Evolutionary conservation across 2,888 invertebrate genomes (phyloP), one percentile per base, ranked within the genome.

Genomic region (Yponomeuta malinellus): DNA sequence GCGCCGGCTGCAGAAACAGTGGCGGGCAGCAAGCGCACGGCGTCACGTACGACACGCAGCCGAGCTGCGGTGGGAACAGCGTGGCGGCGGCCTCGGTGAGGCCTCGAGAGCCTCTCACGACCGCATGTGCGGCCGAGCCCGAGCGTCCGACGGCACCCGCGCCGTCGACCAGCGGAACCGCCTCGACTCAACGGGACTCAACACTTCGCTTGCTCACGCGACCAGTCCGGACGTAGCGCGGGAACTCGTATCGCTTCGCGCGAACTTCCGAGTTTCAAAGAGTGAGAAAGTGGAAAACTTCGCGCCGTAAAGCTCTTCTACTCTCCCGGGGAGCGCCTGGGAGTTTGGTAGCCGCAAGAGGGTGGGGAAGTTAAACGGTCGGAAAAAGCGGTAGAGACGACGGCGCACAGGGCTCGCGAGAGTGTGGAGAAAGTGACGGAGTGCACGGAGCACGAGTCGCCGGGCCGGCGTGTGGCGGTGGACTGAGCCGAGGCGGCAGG

Each of bases 21-120:
- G 88, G 88, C 82, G 87, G 88, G 84, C 90, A 91, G 86, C 91
- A 92, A 83, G 87, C 86, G 88, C 91, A 91, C 86, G 88, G 89
- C 87, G 88, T 88, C 86, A 89, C 92, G 89, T 92, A 90, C 86
- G 91, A 87, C 88, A 90, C 92, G 87, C 92, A 91, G 88, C 90
- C 90, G 78, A 90, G 89, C 92, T 90, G 92, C 92, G 91, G 91
- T 87, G 91, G 89, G 89, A 92, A 92, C 92, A 92, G 91, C 90
- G 91, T 91, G 92, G 83, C 90, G 91, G 90, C 91, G 91, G 90
- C 91, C 92, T 91, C 91, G 86, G 81, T 76, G 92, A 91, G 91
- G 91, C 92, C 92, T 88, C 82, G 84, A 86, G 86, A 33, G 48
- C 86, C 84, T 88, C 88, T 90, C 80, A 90, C 88, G 89, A 90